Conservation (phyloP, 2,797 vertebrate genomes). For the Carapus acus region DNA sequence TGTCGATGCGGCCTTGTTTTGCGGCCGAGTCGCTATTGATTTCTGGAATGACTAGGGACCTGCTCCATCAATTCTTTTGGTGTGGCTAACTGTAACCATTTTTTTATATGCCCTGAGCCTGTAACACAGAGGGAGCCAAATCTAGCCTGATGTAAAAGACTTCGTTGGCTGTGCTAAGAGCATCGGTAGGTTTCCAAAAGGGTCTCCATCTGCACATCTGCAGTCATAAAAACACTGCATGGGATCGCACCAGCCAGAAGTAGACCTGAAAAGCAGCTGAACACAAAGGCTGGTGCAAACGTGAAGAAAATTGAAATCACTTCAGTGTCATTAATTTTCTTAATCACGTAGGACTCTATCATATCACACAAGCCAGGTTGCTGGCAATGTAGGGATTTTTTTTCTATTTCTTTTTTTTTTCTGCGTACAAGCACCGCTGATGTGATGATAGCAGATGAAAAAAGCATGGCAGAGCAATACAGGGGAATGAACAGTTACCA, state of each 20-base stretch:
- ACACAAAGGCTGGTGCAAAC: constrained; percentile 14
- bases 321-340: constrained; percentile 26
- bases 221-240: background rate
- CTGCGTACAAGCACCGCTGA: constrained; percentile 28
- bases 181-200: no score
- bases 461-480: constrained; percentile 38
- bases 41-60: constrained; percentile 52
- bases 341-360: constrained; percentile 33
- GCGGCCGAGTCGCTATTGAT: constrained; percentile 63
- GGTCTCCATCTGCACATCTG: background rate
- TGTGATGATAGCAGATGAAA: constrained; percentile 50
- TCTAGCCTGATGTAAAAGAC: no score
- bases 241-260: background rate
- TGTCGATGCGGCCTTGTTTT: constrained; percentile 60
- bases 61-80: constrained; percentile 39
- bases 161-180: no score
- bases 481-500: constrained; percentile 45
- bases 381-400: constrained; percentile 41
- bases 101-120: no score
- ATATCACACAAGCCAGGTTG: constrained; percentile 36
- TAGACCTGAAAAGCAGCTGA: constrained; percentile 13
- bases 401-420: no score
- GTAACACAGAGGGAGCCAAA: background rate
- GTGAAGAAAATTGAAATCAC: constrained; percentile 23
- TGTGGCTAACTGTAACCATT: no score